Evolutionary conservation across 2,113 vertebrate species (phyloP).

Genomic region (Pandion haliaetus): DNA sequence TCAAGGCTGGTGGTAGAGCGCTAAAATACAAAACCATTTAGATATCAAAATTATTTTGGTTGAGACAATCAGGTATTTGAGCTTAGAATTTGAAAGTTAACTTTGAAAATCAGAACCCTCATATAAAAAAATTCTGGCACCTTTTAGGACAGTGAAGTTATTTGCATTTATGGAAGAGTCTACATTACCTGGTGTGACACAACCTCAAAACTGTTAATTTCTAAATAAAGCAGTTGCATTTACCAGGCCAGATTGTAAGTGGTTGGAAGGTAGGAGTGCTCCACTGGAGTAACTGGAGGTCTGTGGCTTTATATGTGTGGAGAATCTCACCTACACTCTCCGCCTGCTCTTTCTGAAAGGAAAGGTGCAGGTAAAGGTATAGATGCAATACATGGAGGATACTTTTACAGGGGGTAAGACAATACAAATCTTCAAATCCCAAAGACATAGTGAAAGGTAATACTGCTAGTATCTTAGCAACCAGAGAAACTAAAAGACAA

Average conservation of each 20-base stretch:
- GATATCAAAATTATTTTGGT: neutral
- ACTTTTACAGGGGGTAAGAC: neutral
- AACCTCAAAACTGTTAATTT: neutral
- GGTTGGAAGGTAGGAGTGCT: neutral
- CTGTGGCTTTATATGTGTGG: neutral
- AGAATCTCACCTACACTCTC: neutral
- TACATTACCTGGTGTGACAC: neutral
- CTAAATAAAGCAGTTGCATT: neutral
- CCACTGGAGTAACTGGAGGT: neutral
- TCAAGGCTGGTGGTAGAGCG: neutral
- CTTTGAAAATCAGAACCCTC: neutral
- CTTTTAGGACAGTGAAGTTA: neutral
- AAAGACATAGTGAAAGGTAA: neutral
- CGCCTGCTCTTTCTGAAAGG: neutral
- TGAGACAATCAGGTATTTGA: neutral
- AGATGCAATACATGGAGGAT: neutral
- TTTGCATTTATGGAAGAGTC: neutral
- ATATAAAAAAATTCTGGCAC: neutral
- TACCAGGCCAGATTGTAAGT: neutral
- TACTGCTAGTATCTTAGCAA: conserved; percentile 49
- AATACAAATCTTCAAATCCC: neutral
- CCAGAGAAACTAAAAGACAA: neutral
- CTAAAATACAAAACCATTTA: neutral
- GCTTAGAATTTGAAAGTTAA: neutral
- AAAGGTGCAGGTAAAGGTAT: neutral